Conservation (phyloP, 2,888 invertebrate species). For the Polylopha cassiicola region DNA sequence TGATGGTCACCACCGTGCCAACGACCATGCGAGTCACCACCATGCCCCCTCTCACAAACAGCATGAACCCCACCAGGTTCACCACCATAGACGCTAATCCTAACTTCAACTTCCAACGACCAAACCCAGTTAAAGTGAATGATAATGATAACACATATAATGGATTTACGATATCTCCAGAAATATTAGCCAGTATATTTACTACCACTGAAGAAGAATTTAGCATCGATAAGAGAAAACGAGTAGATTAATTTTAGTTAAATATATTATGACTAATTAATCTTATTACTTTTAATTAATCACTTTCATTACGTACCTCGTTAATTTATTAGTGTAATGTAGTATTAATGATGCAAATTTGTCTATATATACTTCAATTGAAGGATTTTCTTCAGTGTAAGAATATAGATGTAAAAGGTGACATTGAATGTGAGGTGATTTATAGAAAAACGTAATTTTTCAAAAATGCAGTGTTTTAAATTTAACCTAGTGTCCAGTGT, state of each 20-base stretch:
- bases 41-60: too few species aligned
- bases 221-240: conserved; percentile 1
- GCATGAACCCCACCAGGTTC: conserved; percentile 4
- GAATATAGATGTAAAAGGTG: too few species aligned
- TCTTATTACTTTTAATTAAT: neutral
- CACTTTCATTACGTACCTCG: conserved; percentile 1
- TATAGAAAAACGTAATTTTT: too few species aligned
- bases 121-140: neutral
- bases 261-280: conserved; percentile 1
- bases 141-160: too few species aligned
- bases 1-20: neutral
- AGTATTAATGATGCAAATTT: conserved; percentile 5
- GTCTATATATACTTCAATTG: conserved; percentile 11
- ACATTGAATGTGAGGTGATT: too few species aligned
- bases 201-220: conserved; percentile 1
- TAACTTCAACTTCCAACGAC: too few species aligned
- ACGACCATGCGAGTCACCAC: neutral
- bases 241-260: neutral
- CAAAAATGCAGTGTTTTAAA: conserved; percentile 10
- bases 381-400: too few species aligned
- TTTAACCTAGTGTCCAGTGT: conserved; percentile 3
- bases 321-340: conserved; percentile 2
- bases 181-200: conserved; percentile 5
- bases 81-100: conserved; percentile 4
- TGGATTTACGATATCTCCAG: conserved; percentile 5